Percentiles rank a stretch among this genome's conserved stretches.
Evolutionary conservation across 2,797 vertebrate genomes (phyloP).

Genomic region (Apogon talboti): DNA sequence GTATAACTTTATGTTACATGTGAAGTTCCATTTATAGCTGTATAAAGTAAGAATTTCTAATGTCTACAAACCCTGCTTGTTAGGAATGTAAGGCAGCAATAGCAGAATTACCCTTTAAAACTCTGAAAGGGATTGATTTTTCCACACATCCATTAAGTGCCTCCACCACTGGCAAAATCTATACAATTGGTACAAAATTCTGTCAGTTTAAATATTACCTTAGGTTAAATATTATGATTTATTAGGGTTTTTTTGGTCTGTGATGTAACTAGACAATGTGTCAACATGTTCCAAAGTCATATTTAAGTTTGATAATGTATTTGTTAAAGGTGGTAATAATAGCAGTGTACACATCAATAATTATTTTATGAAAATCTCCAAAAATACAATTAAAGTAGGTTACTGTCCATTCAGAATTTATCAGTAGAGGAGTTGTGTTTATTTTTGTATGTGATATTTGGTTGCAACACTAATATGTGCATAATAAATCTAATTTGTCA

Average conservation of each 20-base stretch:
- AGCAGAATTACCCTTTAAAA: conserved; percentile 23
- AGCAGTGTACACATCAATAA: too few relatives aligned
- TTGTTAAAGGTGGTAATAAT: not conserved
- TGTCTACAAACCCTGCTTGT: not conserved
- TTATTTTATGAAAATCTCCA: not conserved
- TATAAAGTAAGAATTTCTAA: too few relatives aligned
- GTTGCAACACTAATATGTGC: conserved; percentile 52
- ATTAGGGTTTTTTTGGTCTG: not conserved
- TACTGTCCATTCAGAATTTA: not conserved
- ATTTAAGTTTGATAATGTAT: conserved; percentile 5
- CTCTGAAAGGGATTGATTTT: conserved; percentile 1
- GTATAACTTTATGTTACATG: conserved; percentile 21
- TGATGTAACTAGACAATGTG: conserved; percentile 8
- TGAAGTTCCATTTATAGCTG: not conserved
- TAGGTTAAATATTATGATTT: too few relatives aligned
- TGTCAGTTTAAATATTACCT: not conserved
- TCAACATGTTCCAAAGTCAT: conserved; percentile 11
- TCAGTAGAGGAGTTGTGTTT: conserved; percentile 15
- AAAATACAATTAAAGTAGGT: not conserved
- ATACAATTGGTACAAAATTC: conserved; percentile 24
- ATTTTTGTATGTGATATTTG: conserved; percentile 61
- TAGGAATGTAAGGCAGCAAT: conserved; percentile 12
- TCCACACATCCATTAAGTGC: conserved; percentile 48
- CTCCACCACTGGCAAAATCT: conserved; percentile 35
- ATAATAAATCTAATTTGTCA: conserved; percentile 73